Evolutionary conservation across 2,113 vertebrate species (phyloP).

Genomic region (Hippolais icterina): DNA sequence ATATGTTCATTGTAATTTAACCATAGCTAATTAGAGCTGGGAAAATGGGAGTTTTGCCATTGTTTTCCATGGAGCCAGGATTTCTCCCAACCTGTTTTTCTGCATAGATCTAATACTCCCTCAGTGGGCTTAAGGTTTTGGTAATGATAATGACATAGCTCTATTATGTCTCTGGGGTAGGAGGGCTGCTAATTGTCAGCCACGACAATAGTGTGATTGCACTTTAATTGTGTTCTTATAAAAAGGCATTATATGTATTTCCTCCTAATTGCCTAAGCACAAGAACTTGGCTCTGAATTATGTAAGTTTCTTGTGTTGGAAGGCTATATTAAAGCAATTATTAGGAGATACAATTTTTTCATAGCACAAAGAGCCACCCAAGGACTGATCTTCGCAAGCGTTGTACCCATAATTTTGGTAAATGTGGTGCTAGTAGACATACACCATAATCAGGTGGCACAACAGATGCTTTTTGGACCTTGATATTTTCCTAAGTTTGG

Average conservation of each 20-base stretch:
- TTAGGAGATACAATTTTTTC: neutral
- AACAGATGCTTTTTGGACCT: neutral
- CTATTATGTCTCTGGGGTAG: slow-evolving; percentile 4
- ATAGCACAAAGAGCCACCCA: neutral
- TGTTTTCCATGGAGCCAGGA: slow-evolving; percentile 36
- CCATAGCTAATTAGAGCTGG: slow-evolving; percentile 52
- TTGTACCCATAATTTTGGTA: neutral
- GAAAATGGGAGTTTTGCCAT: slow-evolving; percentile 31
- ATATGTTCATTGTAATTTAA: slow-evolving; percentile 43
- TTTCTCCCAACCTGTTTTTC: slow-evolving; percentile 36
- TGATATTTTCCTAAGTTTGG: neutral
- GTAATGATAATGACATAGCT: slow-evolving; percentile 60
- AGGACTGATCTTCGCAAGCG: neutral
- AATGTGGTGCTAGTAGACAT: neutral
- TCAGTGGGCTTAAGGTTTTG: slow-evolving; percentile 33
- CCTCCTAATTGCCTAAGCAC: slow-evolving; percentile 5
- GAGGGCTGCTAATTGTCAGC: slow-evolving; percentile 46
- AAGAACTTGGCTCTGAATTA: slow-evolving; percentile 11
- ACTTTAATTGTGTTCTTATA: slow-evolving; percentile 42
- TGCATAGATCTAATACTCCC: slow-evolving; percentile 42
- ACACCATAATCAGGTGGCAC: neutral
- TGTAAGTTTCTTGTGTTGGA: neutral
- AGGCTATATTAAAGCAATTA: neutral
- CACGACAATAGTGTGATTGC: slow-evolving; percentile 42
- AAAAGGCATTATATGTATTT: slow-evolving; percentile 34